Evolutionary conservation across 2,113 vertebrate genomes (phyloP).

Genomic region (Nesoenas mayeri): DNA sequence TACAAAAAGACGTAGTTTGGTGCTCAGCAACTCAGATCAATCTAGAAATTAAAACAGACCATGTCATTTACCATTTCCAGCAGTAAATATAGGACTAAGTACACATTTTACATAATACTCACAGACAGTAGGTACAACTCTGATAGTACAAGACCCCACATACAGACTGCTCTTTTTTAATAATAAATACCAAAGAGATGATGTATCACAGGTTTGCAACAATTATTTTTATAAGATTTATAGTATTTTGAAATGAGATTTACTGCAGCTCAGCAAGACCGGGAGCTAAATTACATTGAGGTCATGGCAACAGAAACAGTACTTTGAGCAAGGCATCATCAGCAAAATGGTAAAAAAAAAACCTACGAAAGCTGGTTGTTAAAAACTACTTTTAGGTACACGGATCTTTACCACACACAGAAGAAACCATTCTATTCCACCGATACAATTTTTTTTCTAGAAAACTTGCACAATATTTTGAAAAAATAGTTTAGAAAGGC

Average conservation of each 20-base stretch:
- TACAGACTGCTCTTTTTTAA: background rate
- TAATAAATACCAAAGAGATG: background rate
- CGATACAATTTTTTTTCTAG: accelerated
- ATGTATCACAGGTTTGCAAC: background rate
- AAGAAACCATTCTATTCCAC: background rate
- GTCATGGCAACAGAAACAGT: background rate
- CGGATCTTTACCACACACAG: background rate
- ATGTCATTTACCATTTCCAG: background rate
- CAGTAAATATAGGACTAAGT: background rate
- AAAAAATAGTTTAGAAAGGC: background rate
- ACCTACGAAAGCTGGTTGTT: background rate
- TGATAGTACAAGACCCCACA: background rate
- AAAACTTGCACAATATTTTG: background rate
- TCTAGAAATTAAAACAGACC: background rate
- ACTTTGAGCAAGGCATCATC: background rate
- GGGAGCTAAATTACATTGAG: background rate
- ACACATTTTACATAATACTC: conserved; percentile 22
- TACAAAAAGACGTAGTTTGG: background rate
- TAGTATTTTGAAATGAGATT: background rate
- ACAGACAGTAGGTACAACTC: background rate
- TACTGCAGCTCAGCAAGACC: background rate
- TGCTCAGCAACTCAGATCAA: conserved; percentile 7
- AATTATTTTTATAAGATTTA: background rate
- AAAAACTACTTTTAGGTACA: background rate
- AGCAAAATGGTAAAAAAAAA: background rate